Evolutionary conservation across 2,113 vertebrate species (phyloP).

Genomic region (Perca flavescens): DNA sequence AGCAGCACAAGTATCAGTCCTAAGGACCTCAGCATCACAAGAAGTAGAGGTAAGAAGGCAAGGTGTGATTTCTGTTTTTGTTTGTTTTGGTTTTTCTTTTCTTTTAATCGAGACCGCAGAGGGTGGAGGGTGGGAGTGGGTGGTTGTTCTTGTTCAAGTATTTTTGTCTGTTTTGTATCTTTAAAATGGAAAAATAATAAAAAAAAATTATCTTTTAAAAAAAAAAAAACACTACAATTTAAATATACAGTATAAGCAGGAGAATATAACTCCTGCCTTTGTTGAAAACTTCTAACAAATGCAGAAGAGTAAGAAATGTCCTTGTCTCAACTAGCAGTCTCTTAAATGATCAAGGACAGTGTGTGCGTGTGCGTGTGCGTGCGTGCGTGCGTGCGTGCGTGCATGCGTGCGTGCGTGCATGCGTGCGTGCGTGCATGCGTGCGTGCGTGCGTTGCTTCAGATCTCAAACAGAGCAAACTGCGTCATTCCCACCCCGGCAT

Average conservation of each 20-base stretch:
- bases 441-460: slow-evolving; percentile 14
- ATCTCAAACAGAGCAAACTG: slow-evolving; percentile 49
- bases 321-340: slow-evolving; percentile 19
- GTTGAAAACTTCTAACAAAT: slow-evolving; percentile 37
- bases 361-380: slow-evolving; percentile 2
- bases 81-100: no score
- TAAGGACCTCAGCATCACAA: no score
- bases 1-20: no score
- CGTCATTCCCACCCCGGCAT: slow-evolving; percentile 51
- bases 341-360: slow-evolving; percentile 59
- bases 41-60: no score
- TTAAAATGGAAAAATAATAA: no score
- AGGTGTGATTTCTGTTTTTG: no score
- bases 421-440: neutral
- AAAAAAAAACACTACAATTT: neutral
- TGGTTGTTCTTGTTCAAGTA: no score
- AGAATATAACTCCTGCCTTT: neutral
- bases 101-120: no score
- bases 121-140: no score
- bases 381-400: neutral
- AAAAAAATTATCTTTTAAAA: no score
- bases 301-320: slow-evolving; percentile 14
- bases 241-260: neutral
- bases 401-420: neutral
- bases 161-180: no score